Conservation (phyloP, 2,888 invertebrate genomes). For the Hedya salicella region DNA sequence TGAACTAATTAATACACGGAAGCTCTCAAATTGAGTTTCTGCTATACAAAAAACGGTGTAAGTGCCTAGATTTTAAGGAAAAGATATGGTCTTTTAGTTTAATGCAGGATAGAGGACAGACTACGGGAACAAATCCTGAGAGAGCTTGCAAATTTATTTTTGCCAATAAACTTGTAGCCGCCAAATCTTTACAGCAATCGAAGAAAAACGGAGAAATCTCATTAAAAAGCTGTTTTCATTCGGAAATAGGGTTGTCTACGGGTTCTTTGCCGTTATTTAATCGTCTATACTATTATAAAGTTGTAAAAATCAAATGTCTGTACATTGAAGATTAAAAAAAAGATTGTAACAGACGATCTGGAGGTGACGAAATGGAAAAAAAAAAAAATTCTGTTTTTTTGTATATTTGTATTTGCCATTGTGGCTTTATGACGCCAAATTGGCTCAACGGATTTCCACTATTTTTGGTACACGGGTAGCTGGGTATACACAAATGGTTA, state of each 20-base stretch:
- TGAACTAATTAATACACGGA: constrained; percentile 13
- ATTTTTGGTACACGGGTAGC: too few species aligned
- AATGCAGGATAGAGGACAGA: neutral
- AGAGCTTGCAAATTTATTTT: constrained; percentile 36
- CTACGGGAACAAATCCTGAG: constrained; percentile 16
- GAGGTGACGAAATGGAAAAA: too few species aligned
- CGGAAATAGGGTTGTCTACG: constrained; percentile 32
- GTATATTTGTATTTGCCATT: too few species aligned
- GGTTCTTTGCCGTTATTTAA: neutral
- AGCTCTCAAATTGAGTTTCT: constrained; percentile 4
- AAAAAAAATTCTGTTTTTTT: too few species aligned
- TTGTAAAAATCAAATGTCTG: too few species aligned
- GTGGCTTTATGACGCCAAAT: too few species aligned
- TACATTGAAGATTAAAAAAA: too few species aligned
- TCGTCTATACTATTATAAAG: too few species aligned
- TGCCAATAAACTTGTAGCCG: constrained; percentile 37
- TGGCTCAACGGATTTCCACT: too few species aligned
- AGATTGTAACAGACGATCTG: too few species aligned
- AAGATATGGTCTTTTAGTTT: neutral
- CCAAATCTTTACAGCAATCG: constrained; percentile 38
- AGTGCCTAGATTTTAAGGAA: neutral
- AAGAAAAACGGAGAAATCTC: constrained; percentile 40
- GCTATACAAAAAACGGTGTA: neutral
- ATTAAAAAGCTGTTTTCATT: constrained; percentile 42
- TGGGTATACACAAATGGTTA: too few species aligned